Conservation (phyloP, 2,113 vertebrate genomes). For the Caranx melampygus region DNA sequence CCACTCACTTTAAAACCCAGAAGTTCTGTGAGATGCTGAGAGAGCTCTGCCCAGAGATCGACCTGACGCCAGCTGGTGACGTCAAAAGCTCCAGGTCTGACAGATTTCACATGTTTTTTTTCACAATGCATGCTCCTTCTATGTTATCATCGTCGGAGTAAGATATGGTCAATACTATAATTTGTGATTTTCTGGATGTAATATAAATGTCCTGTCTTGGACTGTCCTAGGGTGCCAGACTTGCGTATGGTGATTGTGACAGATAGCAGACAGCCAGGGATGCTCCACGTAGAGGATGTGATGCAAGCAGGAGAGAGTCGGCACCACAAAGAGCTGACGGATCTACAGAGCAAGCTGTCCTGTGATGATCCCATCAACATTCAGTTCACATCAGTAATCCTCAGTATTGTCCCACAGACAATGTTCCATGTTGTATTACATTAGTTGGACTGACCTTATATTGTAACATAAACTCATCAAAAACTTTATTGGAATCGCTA, state of each 20-base stretch:
- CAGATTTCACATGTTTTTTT: background rate
- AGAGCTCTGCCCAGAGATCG: conserved; percentile 89
- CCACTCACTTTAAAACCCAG: conserved; percentile 90
- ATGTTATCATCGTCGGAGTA: background rate
- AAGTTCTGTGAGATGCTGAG: conserved; percentile 90
- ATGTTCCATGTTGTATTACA: background rate
- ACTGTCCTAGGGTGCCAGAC: conserved; percentile 87
- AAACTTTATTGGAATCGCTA: background rate
- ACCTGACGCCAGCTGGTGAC: conserved; percentile 78
- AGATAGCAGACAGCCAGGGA: conserved; percentile 87
- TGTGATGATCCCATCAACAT: conserved; percentile 92
- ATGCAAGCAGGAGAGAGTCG: conserved; percentile 86
- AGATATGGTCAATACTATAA: background rate
- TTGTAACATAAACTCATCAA: background rate
- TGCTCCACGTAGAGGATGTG: conserved; percentile 88
- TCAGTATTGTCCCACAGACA: background rate
- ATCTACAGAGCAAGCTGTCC: conserved; percentile 84
- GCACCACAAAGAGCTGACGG: conserved; percentile 82
- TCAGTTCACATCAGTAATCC: conserved; percentile 93
- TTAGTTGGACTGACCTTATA: background rate
- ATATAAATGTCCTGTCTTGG: background rate
- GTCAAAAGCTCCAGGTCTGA: conserved; percentile 89
- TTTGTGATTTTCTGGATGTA: background rate
- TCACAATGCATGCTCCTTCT: background rate
- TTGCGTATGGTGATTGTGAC: conserved; percentile 86